Evolutionary conservation across 2,797 vertebrate species (phyloP).

Genomic region (Rhincodon typus): DNA sequence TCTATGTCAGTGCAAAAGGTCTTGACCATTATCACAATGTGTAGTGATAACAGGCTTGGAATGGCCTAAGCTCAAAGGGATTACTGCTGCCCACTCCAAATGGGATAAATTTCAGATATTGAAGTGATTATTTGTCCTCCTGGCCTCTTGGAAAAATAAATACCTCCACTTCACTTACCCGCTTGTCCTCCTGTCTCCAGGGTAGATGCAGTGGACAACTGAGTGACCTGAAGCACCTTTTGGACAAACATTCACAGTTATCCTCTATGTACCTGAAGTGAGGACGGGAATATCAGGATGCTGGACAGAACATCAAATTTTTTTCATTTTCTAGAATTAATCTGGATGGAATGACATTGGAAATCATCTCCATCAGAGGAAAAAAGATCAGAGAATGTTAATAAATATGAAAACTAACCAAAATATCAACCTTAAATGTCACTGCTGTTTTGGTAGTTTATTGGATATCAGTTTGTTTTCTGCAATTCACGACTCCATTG

Average conservation of each 20-base stretch:
- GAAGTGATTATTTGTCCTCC: neutral
- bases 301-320: neutral
- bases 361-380: neutral
- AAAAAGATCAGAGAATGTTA: neutral
- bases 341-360: neutral
- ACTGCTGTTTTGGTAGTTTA: too few species aligned
- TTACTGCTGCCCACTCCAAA: neutral
- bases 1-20: neutral
- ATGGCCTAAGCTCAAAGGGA: neutral
- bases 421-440: too few species aligned
- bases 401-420: too few species aligned
- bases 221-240: neutral
- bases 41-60: neutral
- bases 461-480: too few species aligned
- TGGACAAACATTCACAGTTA: neutral
- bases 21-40: neutral
- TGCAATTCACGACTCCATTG: too few species aligned
- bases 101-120: neutral
- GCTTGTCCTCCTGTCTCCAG: neutral
- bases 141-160: neutral
- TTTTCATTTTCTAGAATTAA: neutral
- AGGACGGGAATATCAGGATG: neutral
- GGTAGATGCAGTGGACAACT: neutral
- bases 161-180: neutral
- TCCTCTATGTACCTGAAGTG: neutral